phyloP scores from a whole-genome alignment of 1,140 invertebrate species.

The Euura saliciscinereae region DNA sequence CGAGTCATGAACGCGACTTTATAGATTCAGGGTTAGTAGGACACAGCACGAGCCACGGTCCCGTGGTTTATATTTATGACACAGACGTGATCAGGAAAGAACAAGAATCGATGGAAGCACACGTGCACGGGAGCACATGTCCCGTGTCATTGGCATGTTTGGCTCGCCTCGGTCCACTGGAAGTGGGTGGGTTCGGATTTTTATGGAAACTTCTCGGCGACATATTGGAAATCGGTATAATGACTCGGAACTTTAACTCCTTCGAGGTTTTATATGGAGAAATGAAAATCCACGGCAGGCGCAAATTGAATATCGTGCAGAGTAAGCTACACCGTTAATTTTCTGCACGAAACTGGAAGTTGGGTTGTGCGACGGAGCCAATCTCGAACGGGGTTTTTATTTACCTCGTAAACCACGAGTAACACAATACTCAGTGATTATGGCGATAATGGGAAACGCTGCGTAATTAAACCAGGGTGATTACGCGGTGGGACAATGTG shows the following conservation, averaged over 20 bases:
- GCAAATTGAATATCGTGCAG: background rate
- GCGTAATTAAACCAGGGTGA: background rate
- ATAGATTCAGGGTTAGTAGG: background rate
- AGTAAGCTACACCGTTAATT: background rate
- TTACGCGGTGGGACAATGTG: background rate
- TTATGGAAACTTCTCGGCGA: too few relatives aligned
- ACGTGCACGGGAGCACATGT: background rate
- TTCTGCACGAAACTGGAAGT: too few relatives aligned
- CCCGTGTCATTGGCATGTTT: slow-evolving; percentile 1
- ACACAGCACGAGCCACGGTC: background rate
- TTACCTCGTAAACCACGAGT: too few relatives aligned
- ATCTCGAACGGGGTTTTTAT: too few relatives aligned
- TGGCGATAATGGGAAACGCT: background rate
- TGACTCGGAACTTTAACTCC: background rate
- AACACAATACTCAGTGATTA: too few relatives aligned
- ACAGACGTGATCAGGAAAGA: slow-evolving; percentile 9
- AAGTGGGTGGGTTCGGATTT: too few relatives aligned
- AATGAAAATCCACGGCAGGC: background rate
- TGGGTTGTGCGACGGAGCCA: too few relatives aligned
- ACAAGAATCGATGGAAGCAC: slow-evolving; percentile 6
- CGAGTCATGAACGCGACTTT: background rate
- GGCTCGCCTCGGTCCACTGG: background rate
- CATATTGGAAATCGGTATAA: slow-evolving; percentile 16
- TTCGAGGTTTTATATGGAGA: background rate
- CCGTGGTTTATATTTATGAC: slow-evolving; percentile 3